Base-by-base conservation (phyloP, 2,888 invertebrate species). In the Machimus atricapillus region DNA sequence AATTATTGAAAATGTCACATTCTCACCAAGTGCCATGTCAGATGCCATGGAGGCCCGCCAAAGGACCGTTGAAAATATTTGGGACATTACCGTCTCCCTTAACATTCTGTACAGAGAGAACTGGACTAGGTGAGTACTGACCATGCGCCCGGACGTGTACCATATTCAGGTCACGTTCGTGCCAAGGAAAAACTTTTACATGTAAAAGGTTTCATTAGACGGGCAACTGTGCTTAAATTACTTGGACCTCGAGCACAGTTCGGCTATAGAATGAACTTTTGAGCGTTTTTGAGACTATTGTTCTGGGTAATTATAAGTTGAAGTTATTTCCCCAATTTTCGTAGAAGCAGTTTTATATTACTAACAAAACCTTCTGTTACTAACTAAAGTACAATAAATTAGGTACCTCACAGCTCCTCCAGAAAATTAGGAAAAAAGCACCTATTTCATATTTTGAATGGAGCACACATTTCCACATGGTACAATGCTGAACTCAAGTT, bases 91-190 rank as follows among this genome's bases (percentile, higher is more conserved):
- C 3, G 96, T 96, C 89, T 96, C 96, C 88, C 93, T 97, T 89
- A 98, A 98, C 93, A 97, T 98, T 91, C 94, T 98, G 89, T 97
- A 97, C 92, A 95, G 96, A 91, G 96, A 97, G 91, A 97, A 98
- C 93, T 98, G 98, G 97, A 97, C 97, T 88, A 94, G 95, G 91
- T 93, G 96, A 90, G 97, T 97, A 73, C 95, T 96, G 19, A 7
- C 19, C 19, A 16, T 56, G 9, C 56, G 66, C 23, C 8, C 27
- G 27, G 27, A 19, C 8, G 66, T 66, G 66, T 76, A n/a, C 14
- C 16, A 19, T 23, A 85, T 74, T 52, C 56, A 23, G 8, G 19
- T 76, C 34, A 40, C 40, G 77, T 77, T 19, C 40, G 37, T 12
- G 14, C 66, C 12, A 66, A 19, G 12, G 66, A 66, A 66, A 66